phyloP scores from a whole-genome alignment of 2,797 vertebrate species.

The Oophaga sylvatica region DNA sequence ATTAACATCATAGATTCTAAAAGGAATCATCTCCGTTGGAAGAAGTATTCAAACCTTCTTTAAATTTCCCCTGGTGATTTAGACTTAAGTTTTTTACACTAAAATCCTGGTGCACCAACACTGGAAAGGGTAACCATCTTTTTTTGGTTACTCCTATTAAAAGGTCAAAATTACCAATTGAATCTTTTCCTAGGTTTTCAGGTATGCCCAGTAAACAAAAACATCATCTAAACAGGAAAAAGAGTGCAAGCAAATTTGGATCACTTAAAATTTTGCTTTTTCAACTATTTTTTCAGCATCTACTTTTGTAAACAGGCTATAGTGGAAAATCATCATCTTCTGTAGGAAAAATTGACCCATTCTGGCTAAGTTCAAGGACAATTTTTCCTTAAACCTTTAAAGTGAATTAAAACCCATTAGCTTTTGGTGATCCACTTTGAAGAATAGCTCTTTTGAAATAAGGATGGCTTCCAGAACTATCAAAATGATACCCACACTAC shows the following conservation, averaged over 20 bases:
- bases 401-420: slow-evolving; percentile 69
- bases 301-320: slow-evolving; percentile 71
- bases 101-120: slow-evolving; percentile 66
- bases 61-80: slow-evolving; percentile 70
- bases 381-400: slow-evolving; percentile 64
- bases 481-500: slow-evolving; percentile 74
- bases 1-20: slow-evolving; percentile 66
- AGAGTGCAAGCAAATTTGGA: slow-evolving; percentile 4
- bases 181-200: slow-evolving; percentile 67
- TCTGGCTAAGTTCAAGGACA: slow-evolving; percentile 67
- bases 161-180: slow-evolving; percentile 70
- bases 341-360: slow-evolving; percentile 69
- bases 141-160: slow-evolving; percentile 75
- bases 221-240: slow-evolving; percentile 72
- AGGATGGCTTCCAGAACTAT: slow-evolving; percentile 72
- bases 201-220: slow-evolving; percentile 71
- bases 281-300: slow-evolving; percentile 60
- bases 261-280: slow-evolving; percentile 61
- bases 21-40: slow-evolving; percentile 59
- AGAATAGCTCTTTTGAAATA: slow-evolving; percentile 76
- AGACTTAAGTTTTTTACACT: slow-evolving; percentile 64
- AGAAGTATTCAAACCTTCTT: slow-evolving; percentile 61
- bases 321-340: slow-evolving; percentile 58
- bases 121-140: slow-evolving; percentile 73
- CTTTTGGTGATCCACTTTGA: slow-evolving; percentile 74